Base-by-base conservation (phyloP, 2,888 invertebrate species). In the Synergus itoensis region DNA sequence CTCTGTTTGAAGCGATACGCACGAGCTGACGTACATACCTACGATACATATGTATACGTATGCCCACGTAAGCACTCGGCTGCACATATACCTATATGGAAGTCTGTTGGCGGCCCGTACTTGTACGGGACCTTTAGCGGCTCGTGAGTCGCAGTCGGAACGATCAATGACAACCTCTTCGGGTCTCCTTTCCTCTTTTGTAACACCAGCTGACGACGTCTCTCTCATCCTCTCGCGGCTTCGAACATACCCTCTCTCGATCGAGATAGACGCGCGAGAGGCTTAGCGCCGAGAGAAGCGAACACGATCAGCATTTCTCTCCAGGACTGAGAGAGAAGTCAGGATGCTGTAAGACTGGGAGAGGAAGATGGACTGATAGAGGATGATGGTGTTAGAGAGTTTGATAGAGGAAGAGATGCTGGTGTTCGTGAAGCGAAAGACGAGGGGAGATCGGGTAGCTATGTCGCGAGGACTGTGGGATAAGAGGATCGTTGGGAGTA, bases 71-170 rank as follows among this genome's bases (percentile, higher is more conserved):
- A 77, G 83, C 80, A 82, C 79, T 78, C 78, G 67, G 79, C 80
- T 80, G 80, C 84, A 82, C 82, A 81, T 80, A 82, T 79, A 84
- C 84, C 84, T 81, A 83, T 82, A 80, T 82, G 82, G 84, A 82
- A 78, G 82, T 77, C 83, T 83, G 86, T 85, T 86, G 87, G 86
- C 87, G 87, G 89, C 88, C 87, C 88, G 87, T 89, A 88, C 91
- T 90, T 89, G 91, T 91, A 91, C 92, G 92, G 92, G 92, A 92
- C 92, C 91, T 91, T 92, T 92, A 91, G 90, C 90, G 90, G 90
- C 91, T 90, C 88, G 86, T 86, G 89, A 88, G 85, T 88, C 88
- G 85, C 83, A 83, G 88, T 88, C 88, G 88, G 88, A 89, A 90
- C 91, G 91, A 92, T 92, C 92, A 91, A 92, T 92, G 92, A 92